Evolutionary conservation across 1,140 invertebrate genomes (phyloP).

Genomic region (Microplitis demolitor): DNA sequence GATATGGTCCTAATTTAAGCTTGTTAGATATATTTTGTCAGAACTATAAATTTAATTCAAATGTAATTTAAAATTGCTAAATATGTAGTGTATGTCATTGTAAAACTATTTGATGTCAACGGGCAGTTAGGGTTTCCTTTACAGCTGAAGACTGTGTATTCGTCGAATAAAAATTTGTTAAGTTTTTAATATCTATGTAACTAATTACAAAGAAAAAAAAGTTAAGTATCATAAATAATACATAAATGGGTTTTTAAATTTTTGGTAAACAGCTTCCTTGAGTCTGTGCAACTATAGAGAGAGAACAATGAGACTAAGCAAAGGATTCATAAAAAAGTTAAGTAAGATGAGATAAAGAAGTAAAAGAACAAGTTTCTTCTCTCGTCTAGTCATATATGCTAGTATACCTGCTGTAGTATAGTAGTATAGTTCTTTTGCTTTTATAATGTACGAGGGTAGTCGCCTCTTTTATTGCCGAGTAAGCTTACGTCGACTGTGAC

Average conservation of each 20-base stretch:
- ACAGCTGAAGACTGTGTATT: background rate
- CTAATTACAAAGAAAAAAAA: background rate
- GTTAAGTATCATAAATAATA: background rate
- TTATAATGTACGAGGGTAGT: slow-evolving; percentile 18
- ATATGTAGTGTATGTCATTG: too few species aligned
- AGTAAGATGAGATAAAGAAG: background rate
- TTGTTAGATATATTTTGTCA: too few species aligned
- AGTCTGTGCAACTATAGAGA: slow-evolving; percentile 12
- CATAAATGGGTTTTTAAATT: background rate
- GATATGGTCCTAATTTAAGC: too few species aligned
- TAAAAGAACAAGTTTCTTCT: background rate
- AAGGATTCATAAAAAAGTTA: background rate
- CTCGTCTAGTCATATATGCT: slow-evolving; percentile 2
- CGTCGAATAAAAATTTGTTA: background rate
- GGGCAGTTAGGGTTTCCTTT: background rate
- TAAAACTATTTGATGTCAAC: too few species aligned
- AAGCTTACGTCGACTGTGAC: slow-evolving; percentile 8
- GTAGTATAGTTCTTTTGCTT: background rate
- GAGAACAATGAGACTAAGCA: slow-evolving; percentile 12
- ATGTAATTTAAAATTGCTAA: too few species aligned
- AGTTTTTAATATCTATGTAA: background rate
- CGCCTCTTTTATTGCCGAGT: slow-evolving; percentile 25
- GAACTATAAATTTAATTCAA: too few species aligned
- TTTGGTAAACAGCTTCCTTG: slow-evolving; percentile 12
- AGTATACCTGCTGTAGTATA: background rate